Evolutionary conservation across 2,888 invertebrate species (phyloP).

Genomic region (Hydropsyche betteni): DNA sequence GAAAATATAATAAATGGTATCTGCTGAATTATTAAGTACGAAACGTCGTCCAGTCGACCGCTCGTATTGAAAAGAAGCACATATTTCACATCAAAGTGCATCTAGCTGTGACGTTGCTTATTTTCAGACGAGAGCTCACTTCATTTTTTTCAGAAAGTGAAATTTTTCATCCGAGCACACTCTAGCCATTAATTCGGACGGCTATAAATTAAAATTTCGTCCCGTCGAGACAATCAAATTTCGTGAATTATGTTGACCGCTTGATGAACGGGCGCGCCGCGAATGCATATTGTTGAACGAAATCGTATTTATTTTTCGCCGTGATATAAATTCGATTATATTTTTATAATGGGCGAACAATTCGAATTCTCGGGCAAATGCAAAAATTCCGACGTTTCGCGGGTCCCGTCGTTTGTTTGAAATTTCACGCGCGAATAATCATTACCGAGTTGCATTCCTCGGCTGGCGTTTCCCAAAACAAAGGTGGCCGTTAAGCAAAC

Average conservation of each 20-base stretch:
- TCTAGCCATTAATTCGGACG: constrained; percentile 23
- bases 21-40: constrained; percentile 16
- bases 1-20: constrained; percentile 5
- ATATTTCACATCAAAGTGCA: constrained; percentile 32
- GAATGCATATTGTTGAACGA: no score
- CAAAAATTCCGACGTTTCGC: background rate
- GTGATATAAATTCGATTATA: background rate
- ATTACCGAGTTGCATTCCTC: constrained; percentile 37
- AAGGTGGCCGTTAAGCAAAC: constrained; percentile 26
- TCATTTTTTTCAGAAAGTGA: background rate
- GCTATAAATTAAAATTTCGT: constrained; percentile 6
- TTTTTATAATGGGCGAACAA: background rate
- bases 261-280: constrained; percentile 9
- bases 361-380: background rate
- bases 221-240: constrained; percentile 16
- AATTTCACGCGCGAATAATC: constrained; percentile 27
- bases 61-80: constrained; percentile 1
- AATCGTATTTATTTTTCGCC: background rate
- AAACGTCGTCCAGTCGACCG: constrained; percentile 1
- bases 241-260: background rate
- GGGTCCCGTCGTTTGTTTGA: background rate
- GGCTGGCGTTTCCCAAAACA: constrained; percentile 39
- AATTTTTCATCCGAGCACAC: constrained; percentile 3
- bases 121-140: constrained; percentile 13
- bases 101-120: constrained; percentile 4